Evolutionary conservation across 2,113 vertebrate genomes (phyloP), one percentile per base, ranked within the genome.

Genomic region (Delphinapterus leucas): DNA sequence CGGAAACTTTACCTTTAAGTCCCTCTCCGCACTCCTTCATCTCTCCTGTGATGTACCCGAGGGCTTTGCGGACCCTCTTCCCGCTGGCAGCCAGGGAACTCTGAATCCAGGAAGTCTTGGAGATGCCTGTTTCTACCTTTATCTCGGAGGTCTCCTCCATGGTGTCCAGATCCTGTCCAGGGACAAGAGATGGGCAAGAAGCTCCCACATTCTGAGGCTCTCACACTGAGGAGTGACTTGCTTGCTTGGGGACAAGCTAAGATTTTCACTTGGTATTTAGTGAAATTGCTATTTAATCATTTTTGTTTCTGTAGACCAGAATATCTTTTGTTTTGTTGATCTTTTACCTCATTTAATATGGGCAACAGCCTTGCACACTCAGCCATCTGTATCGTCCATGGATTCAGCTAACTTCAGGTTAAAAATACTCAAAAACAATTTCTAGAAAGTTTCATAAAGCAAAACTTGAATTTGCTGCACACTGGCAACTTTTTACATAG

Each of bases 11-110:
- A 99, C 99, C 98, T 99, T 98, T 99, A 33, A 99, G 90, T 65
- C 98, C 98, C 65, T 97, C 93, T 84, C 98, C 98, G 41, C 98
- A 98, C 44, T 98, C 98, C 92, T 99, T 99, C 98, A 99, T 99
- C 95, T 99, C 98, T 91, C 98, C 98, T 0, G 97, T 98, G 97
- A 99, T 80, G 83, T 98, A 98, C 38, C 96, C 92, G 63, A 98
- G 82, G 71, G 92, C 96, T 96, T 92, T 96, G 97, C 97, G 97
- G 87, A 99, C 0, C 63, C 81, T 98, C 73, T 98, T 98, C 49
- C 98, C 82, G 0, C 96, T n/a, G 36, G 96, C 60, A 1, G 61
- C 97, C 74, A 97, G 10, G 53, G 93, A 79, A 20, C 93, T 98
- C 84, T 92, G 97, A 17, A 97, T 98, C 88, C 95, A 4, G 68